Evolutionary conservation across 2,888 invertebrate genomes (phyloP).

Genomic region (Euzetes globulus): DNA sequence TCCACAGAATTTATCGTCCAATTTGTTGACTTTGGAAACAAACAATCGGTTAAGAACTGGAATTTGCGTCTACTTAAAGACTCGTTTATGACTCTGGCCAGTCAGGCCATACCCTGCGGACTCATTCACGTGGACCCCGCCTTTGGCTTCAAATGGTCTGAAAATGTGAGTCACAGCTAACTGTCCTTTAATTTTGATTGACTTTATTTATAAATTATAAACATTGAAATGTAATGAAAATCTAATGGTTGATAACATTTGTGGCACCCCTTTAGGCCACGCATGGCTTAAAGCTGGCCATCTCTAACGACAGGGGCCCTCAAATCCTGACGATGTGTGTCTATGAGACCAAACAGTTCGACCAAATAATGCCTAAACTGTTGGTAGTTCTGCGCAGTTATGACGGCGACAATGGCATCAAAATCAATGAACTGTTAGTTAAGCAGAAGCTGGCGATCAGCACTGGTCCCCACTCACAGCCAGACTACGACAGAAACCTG

Average conservation of each 20-base stretch:
- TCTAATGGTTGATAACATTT: not conserved
- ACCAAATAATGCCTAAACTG: not conserved
- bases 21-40: conserved; percentile 23
- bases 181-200: not conserved
- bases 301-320: not conserved
- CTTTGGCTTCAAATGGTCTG: conserved; percentile 10
- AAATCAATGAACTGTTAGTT: conserved; percentile 3
- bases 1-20: not conserved
- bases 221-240: no score
- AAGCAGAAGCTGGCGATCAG: not conserved
- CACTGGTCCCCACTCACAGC: not conserved
- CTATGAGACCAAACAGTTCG: not conserved
- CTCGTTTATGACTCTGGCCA: not conserved
- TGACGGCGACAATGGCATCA: not conserved
- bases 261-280: not conserved
- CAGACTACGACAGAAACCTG: not conserved
- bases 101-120: not conserved
- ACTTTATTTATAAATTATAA: no score
- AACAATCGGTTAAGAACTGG: not conserved
- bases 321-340: not conserved
- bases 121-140: not conserved
- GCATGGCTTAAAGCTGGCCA: not conserved
- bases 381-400: not conserved
- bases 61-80: conserved; percentile 4
- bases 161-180: not conserved